Conservation (phyloP, 1,140 invertebrate species). For the Phthorimaea operculella region DNA sequence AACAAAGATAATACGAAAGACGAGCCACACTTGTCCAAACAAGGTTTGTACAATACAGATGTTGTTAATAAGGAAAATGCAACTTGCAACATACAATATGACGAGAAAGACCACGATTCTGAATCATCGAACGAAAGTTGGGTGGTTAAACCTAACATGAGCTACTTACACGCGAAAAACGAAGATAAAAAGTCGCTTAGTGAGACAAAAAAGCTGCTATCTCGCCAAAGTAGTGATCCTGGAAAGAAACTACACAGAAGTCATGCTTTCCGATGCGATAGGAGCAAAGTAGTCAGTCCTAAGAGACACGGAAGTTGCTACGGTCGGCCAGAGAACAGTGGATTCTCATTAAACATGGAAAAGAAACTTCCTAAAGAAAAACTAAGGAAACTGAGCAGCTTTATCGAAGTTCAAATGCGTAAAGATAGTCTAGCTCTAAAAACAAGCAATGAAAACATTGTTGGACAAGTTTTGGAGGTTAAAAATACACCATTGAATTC, state of each 20-base stretch:
- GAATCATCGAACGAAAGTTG: slow-evolving; percentile 34
- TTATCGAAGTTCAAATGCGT: slow-evolving; percentile 58
- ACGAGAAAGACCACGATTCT: slow-evolving; percentile 29
- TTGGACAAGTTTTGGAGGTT: slow-evolving; percentile 21
- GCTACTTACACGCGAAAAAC: slow-evolving; percentile 50
- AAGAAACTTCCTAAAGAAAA: slow-evolving; percentile 51
- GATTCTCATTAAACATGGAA: slow-evolving; percentile 50
- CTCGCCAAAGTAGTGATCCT: slow-evolving; percentile 70
- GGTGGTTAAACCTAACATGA: slow-evolving; percentile 41
- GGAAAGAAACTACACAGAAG: slow-evolving; percentile 70
- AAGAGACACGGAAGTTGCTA: slow-evolving; percentile 58
- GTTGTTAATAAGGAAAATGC: slow-evolving; percentile 19
- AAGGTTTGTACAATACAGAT: slow-evolving; percentile 16
- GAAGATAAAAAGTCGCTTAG: slow-evolving; percentile 36
- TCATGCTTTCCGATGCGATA: slow-evolving; percentile 71
- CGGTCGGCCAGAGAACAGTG: slow-evolving; percentile 53
- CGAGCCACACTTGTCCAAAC: slow-evolving; percentile 27
- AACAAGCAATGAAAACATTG: slow-evolving; percentile 16
- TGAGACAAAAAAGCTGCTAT: slow-evolving; percentile 45
- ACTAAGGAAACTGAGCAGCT: slow-evolving; percentile 45
- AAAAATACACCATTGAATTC: slow-evolving; percentile 22
- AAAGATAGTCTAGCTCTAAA: slow-evolving; percentile 49
- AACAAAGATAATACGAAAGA: slow-evolving; percentile 33
- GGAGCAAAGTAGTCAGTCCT: slow-evolving; percentile 55
- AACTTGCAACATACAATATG: slow-evolving; percentile 10